Evolutionary conservation across 2,888 invertebrate species (phyloP).

Genomic region (Tigriopus californicus): DNA sequence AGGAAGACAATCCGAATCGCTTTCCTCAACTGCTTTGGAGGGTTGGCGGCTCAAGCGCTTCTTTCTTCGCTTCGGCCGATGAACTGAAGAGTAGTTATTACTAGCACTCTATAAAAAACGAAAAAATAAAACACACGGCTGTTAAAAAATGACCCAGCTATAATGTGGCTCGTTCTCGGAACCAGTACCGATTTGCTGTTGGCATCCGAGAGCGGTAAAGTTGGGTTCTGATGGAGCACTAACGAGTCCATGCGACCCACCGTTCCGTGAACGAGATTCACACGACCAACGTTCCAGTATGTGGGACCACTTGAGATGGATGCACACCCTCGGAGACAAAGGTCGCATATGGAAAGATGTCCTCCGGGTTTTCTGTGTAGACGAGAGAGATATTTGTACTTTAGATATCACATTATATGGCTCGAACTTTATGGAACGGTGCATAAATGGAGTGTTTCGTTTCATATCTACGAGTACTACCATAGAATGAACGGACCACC

Average conservation of each 20-base stretch:
- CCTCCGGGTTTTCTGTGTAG: not conserved
- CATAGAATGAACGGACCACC: too few relatives aligned
- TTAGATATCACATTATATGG: not conserved
- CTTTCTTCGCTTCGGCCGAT: not conserved
- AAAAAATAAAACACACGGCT: too few relatives aligned
- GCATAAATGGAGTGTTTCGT: too few relatives aligned
- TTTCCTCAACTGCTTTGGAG: too few relatives aligned
- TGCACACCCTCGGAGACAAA: constrained; percentile 5
- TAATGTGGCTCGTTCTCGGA: too few relatives aligned
- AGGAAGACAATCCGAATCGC: too few relatives aligned
- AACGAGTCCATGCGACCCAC: not conserved
- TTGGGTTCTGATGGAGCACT: constrained; percentile 5
- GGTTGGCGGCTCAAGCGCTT: not conserved
- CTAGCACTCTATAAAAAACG: not conserved
- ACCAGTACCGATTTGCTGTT: constrained; percentile 9
- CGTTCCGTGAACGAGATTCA: not conserved
- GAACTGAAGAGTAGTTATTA: not conserved
- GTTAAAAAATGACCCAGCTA: too few relatives aligned
- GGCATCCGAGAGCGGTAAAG: constrained; percentile 8
- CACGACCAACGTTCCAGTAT: too few relatives aligned
- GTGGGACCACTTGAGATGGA: too few relatives aligned
- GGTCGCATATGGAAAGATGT: constrained; percentile 10
- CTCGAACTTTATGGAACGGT: not conserved
- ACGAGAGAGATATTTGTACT: too few relatives aligned
- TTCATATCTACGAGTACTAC: too few relatives aligned